Percentiles rank a stretch among this genome's conserved stretches.
These are phyloP conservation scores for Ifrita kowaldi DNA, from an alignment of 2,113 vertebrate species.

Conservation along the genomic window DNA sequence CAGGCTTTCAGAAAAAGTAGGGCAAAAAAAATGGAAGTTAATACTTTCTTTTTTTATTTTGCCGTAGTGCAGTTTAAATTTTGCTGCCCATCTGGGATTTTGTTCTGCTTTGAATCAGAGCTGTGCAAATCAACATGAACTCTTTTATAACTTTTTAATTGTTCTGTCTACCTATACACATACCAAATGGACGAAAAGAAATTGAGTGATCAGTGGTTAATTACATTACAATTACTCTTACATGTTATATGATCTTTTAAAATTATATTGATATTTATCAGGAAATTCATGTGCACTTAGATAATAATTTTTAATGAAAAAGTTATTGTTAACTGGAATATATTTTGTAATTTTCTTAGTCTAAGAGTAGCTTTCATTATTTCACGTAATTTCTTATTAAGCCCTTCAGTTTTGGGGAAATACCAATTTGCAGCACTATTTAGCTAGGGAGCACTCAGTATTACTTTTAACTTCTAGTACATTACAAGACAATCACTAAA, in stretches of 20 bases:
- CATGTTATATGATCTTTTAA: background rate
- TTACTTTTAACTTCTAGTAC: background rate
- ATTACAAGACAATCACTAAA: background rate
- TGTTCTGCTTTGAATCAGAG: background rate
- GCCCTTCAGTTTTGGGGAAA: background rate
- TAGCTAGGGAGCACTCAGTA: background rate
- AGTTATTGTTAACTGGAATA: background rate
- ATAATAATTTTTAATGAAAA: background rate
- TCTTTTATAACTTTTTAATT: background rate
- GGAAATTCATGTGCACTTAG: background rate
- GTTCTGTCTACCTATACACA: background rate
- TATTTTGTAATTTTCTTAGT: background rate
- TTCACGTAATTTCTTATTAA: background rate
- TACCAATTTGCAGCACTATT: background rate
- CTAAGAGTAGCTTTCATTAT: background rate
- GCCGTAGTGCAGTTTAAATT: background rate
- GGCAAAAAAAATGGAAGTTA: constrained; percentile 27
- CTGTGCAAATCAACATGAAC: background rate
- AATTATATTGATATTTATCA: background rate
- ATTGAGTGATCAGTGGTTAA: background rate
- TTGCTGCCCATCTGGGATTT: constrained; percentile 22
- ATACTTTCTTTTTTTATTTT: background rate
- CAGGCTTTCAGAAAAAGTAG: constrained; percentile 32
- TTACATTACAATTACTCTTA: background rate
- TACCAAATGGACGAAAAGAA: background rate